Conservation (phyloP, 2,888 invertebrate species). For the Cosmia trapezina region DNA sequence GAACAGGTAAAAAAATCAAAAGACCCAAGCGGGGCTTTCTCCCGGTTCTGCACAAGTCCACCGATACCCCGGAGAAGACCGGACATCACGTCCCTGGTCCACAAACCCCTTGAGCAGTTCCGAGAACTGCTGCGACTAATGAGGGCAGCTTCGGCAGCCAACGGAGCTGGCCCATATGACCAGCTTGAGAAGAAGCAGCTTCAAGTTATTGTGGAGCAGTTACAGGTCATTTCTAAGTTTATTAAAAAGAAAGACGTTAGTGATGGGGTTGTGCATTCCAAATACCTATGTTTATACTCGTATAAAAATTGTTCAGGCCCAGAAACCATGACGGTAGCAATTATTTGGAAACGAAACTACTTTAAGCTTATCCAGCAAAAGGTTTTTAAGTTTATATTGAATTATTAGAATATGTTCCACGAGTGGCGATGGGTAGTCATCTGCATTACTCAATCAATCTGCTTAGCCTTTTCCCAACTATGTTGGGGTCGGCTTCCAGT, state of each 20-base stretch:
- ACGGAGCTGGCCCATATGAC: constrained; percentile 84
- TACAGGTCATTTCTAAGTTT: constrained; percentile 78
- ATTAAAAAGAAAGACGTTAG: not conserved
- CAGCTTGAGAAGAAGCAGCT: constrained; percentile 87
- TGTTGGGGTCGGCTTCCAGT: too few species aligned
- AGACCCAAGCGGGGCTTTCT: constrained; percentile 94
- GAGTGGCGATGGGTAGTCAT: not conserved
- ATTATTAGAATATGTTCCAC: not conserved
- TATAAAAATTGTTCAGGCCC: not conserved
- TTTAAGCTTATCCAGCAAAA: not conserved
- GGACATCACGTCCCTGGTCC: constrained; percentile 95
- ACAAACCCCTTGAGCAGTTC: constrained; percentile 95
- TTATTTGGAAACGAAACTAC: not conserved
- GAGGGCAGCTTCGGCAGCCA: constrained; percentile 83
- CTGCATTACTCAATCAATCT: not conserved
- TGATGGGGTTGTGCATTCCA: too few species aligned
- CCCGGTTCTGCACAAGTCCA: constrained; percentile 94
- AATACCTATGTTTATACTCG: too few species aligned
- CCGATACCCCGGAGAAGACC: constrained; percentile 95
- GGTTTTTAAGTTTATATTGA: not conserved
- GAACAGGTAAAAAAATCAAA: constrained; percentile 92
- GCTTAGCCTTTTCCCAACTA: too few species aligned
- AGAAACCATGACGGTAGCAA: not conserved
- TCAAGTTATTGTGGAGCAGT: constrained; percentile 86
- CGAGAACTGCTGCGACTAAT: constrained; percentile 86